phyloP scores from a whole-genome alignment of 2,113 vertebrate genomes.

The Psittacara wagleri region DNA sequence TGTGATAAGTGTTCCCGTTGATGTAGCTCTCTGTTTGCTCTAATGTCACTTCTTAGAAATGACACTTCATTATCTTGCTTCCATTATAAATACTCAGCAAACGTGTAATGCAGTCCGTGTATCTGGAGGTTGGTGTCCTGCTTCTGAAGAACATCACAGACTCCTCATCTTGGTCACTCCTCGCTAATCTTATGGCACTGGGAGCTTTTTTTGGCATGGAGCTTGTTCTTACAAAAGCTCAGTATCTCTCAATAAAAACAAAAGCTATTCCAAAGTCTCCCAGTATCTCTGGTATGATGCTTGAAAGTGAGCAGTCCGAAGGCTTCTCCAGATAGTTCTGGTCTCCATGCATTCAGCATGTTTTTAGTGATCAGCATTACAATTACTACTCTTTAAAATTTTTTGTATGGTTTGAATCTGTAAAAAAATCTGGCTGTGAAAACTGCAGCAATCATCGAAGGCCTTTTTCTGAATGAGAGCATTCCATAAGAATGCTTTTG shows the following conservation, averaged over 20 bases:
- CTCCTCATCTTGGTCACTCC: background rate
- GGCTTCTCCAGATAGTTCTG: fast-evolving
- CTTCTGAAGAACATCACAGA: background rate
- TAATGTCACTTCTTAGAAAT: background rate
- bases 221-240: background rate
- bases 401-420: background rate
- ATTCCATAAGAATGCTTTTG: conserved; percentile 2
- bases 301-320: background rate
- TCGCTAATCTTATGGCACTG: background rate
- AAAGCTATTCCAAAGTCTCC: background rate
- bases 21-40: fast-evolving
- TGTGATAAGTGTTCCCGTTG: fast-evolving
- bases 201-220: fast-evolving
- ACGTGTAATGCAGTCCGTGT: fast-evolving
- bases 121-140: background rate
- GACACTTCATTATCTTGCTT: background rate
- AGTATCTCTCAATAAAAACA: background rate
- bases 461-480: background rate
- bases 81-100: background rate
- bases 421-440: conserved; percentile 9
- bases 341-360: fast-evolving
- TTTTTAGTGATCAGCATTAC: fast-evolving
- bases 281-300: background rate
- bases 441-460: background rate
- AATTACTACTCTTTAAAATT: fast-evolving